These are phyloP conservation scores for Montipora cactus DNA, from an alignment of 64 coral and sea anemone species.

Conservation along the genomic window DNA sequence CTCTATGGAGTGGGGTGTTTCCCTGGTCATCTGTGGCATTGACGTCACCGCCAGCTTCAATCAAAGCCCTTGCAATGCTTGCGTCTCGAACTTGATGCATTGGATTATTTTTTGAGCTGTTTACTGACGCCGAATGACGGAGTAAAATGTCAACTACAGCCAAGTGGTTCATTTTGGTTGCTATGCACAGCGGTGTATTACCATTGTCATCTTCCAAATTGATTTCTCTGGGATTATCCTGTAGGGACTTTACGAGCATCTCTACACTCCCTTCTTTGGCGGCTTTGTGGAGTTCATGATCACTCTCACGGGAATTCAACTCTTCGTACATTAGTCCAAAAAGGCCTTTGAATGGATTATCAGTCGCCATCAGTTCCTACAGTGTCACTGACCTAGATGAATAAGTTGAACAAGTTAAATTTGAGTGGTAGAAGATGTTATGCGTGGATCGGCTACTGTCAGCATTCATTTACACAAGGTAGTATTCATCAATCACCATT, in stretches of 20 bases:
- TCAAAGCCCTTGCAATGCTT: neutral
- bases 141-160: neutral
- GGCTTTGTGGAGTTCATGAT: neutral
- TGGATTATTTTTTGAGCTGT: neutral
- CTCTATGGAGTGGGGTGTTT: neutral
- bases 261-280: neutral
- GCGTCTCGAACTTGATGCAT: neutral
- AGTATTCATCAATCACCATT: no score
- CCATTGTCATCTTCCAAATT: neutral
- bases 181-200: neutral
- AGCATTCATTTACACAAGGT: no score
- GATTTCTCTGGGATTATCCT: neutral
- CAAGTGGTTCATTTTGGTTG: neutral
- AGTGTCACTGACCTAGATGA: no score
- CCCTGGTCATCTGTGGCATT: neutral
- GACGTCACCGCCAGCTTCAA: neutral
- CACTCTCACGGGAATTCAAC: neutral
- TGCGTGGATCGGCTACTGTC: no score
- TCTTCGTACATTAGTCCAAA: neutral
- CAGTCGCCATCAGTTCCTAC: neutral
- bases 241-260: neutral
- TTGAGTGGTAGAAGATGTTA: no score
- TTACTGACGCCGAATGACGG: neutral
- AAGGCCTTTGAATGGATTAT: neutral
- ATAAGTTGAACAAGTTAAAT: no score